Evolutionary conservation across 2,888 invertebrate genomes (phyloP).

Genomic region (Oligia fasciuncula): DNA sequence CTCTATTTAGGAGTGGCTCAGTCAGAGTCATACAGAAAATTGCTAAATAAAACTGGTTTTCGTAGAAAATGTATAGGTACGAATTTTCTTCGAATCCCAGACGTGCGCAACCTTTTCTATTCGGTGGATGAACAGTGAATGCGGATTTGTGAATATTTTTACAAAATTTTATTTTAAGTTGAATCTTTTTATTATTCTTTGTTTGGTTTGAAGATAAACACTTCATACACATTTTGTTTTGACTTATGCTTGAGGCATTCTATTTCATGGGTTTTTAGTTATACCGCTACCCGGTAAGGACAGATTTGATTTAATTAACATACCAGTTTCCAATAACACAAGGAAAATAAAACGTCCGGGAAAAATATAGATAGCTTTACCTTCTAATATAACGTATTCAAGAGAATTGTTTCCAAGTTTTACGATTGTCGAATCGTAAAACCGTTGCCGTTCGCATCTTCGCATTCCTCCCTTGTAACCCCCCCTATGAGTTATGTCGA

Average conservation of each 20-base stretch:
- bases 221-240: slow-evolving; percentile 5
- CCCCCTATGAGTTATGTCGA: slow-evolving; percentile 73
- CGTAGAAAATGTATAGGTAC: slow-evolving; percentile 33
- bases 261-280: slow-evolving; percentile 2
- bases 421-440: slow-evolving; percentile 77
- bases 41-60: slow-evolving; percentile 54
- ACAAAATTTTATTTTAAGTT: slow-evolving; percentile 34
- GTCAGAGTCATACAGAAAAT: slow-evolving; percentile 41
- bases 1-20: slow-evolving; percentile 51
- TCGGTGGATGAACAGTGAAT: slow-evolving; percentile 42
- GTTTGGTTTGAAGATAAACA: slow-evolving; percentile 22
- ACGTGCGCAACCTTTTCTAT: slow-evolving; percentile 42
- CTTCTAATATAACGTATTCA: slow-evolving; percentile 67
- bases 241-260: slow-evolving; percentile 7
- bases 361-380: slow-evolving; percentile 62
- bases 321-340: slow-evolving; percentile 27
- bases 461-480: slow-evolving; percentile 46
- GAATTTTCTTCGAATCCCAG: slow-evolving; percentile 52
- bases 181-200: slow-evolving; percentile 20
- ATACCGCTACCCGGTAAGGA: background rate
- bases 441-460: slow-evolving; percentile 68
- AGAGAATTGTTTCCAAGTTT: slow-evolving; percentile 76
- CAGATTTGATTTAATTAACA: slow-evolving; percentile 38
- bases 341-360: slow-evolving; percentile 40
- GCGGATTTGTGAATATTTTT: slow-evolving; percentile 46